Evolutionary conservation across 2,113 vertebrate species (phyloP).

Genomic region (Suricata suricatta): DNA sequence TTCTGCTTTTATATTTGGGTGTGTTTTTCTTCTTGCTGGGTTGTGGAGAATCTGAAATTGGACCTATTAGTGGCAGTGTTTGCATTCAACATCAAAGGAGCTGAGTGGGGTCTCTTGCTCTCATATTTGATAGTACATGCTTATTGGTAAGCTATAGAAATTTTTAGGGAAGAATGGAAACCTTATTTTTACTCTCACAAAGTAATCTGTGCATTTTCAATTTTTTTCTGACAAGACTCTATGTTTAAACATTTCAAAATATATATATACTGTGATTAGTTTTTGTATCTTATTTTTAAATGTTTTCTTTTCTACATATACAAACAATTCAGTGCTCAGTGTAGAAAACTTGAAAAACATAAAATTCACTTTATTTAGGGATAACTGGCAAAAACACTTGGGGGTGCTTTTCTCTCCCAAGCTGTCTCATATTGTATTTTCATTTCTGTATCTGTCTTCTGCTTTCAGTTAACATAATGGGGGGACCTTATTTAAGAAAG

Average conservation of each 20-base stretch:
- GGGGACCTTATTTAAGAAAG: background rate
- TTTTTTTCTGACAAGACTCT: background rate
- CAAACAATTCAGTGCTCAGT: background rate
- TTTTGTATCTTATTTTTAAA: slow-evolving; percentile 8
- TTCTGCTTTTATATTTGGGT: slow-evolving; percentile 6
- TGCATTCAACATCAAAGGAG: background rate
- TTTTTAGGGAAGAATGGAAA: background rate
- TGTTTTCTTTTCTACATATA: background rate
- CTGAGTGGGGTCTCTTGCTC: background rate
- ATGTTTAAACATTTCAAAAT: background rate
- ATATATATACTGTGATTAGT: background rate
- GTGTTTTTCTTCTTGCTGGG: background rate
- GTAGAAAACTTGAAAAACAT: background rate
- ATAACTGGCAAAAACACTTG: background rate
- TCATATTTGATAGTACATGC: background rate
- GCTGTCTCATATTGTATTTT: background rate
- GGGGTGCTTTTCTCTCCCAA: background rate
- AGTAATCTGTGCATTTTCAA: background rate
- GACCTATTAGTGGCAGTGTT: background rate
- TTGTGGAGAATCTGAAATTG: background rate
- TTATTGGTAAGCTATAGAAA: background rate
- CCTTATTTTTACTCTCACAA: background rate
- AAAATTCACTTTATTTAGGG: background rate
- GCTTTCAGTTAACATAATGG: background rate
- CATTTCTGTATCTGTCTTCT: background rate